These are phyloP conservation scores for Nymphalis io DNA, from an alignment of 1,140 invertebrate species.

Conservation along the genomic window DNA sequence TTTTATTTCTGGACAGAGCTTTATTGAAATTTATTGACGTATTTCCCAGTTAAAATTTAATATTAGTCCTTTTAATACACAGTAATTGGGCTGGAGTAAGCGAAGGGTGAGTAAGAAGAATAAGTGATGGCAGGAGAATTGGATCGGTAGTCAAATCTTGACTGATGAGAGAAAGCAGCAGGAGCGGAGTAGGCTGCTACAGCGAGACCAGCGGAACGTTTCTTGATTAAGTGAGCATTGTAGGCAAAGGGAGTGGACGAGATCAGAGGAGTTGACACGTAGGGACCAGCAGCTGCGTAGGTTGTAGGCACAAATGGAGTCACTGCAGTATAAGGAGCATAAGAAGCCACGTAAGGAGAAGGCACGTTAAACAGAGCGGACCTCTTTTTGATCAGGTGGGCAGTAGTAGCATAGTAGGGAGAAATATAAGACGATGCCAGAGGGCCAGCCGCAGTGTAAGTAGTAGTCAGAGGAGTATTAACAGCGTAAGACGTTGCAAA, in stretches of 20 bases:
- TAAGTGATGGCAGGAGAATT: not conserved
- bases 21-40: too few species aligned
- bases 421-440: constrained; percentile 44
- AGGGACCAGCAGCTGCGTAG: constrained; percentile 44
- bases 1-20: not conserved
- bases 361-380: constrained; percentile 43
- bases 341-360: constrained; percentile 35
- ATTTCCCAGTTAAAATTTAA: not conserved
- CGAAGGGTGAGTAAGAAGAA: not conserved
- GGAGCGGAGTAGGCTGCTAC: constrained; percentile 47
- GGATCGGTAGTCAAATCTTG: constrained; percentile 45
- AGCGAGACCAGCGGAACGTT: constrained; percentile 55
- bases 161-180: constrained; percentile 46
- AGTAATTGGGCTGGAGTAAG: not conserved
- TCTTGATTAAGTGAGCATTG: constrained; percentile 58
- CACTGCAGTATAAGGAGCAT: constrained; percentile 31
- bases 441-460: constrained; percentile 45
- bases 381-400: constrained; percentile 59
- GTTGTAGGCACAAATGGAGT: constrained; percentile 37
- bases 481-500: constrained; percentile 5
- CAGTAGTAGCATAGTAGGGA: constrained; percentile 36
- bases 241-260: constrained; percentile 22
- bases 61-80: not conserved
- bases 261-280: not conserved
- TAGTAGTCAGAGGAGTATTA: constrained; percentile 15